phyloP scores from a whole-genome alignment of 2,888 invertebrate genomes.

The Oscheius sp. region DNA sequence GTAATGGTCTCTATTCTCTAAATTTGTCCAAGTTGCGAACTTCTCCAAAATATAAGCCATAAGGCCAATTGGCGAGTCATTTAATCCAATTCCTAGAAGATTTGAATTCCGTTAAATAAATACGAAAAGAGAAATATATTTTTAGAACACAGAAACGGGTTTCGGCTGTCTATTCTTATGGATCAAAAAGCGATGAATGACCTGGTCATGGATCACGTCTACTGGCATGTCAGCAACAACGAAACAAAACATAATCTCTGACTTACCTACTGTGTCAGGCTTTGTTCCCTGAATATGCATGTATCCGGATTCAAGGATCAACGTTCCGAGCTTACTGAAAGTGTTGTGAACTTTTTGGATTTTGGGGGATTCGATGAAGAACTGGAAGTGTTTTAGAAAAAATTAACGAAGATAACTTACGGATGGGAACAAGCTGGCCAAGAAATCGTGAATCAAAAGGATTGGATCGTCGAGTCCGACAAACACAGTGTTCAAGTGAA shows the following conservation, averaged over 20 bases:
- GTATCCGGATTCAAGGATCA: slow-evolving; percentile 74
- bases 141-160: not conserved
- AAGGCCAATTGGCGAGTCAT: slow-evolving; percentile 84
- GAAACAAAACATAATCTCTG: not conserved
- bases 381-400: slow-evolving; percentile 33
- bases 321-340: slow-evolving; percentile 50
- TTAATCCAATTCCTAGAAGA: slow-evolving; percentile 77
- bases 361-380: slow-evolving; percentile 36
- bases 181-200: no score
- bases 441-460: slow-evolving; percentile 42
- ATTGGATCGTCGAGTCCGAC: slow-evolving; percentile 58
- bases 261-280: slow-evolving; percentile 84
- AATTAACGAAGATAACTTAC: slow-evolving; percentile 1
- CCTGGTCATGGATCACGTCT: no score
- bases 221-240: not conserved
- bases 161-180: not conserved
- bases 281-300: slow-evolving; percentile 85
- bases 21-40: slow-evolving; percentile 81
- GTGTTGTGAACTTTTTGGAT: slow-evolving; percentile 38
- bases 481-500: slow-evolving; percentile 78
- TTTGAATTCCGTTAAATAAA: not conserved
- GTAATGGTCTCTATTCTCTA: slow-evolving; percentile 71
- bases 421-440: slow-evolving; percentile 50
- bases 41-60: slow-evolving; percentile 91
- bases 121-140: not conserved